These are phyloP conservation scores for Drosophila quinaria DNA, from an alignment of 2,888 invertebrate genomes.

Conservation along the genomic window DNA sequence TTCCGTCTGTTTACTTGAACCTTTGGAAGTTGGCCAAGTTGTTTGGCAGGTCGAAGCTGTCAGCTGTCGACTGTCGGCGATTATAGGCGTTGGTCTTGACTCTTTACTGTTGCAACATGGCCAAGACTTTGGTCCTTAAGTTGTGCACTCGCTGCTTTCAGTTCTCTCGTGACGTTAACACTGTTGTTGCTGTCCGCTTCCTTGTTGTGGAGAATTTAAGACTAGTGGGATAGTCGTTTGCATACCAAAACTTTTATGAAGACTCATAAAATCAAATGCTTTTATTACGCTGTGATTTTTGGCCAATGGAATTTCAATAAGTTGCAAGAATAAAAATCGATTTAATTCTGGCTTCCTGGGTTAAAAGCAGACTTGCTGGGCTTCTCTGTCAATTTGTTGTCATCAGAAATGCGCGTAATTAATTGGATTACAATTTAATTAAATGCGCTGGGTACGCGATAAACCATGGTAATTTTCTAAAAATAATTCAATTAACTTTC, in stretches of 20 bases:
- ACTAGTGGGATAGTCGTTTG: conserved; percentile 19
- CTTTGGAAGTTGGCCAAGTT: conserved; percentile 1
- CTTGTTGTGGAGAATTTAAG: neutral
- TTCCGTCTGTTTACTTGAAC: neutral
- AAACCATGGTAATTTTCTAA: conserved; percentile 12
- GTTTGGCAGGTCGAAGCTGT: neutral
- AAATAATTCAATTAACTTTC: conserved; percentile 28
- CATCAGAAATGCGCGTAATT: conserved; percentile 33
- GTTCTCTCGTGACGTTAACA: neutral
- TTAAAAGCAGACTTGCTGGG: neutral
- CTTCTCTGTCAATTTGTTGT: conserved; percentile 13
- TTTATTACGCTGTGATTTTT: conserved; percentile 27
- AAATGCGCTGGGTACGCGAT: conserved; percentile 11
- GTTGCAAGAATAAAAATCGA: neutral
- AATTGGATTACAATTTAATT: conserved; percentile 54
- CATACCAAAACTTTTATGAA: conserved; percentile 31
- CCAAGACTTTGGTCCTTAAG: conserved; percentile 13
- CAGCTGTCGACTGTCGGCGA: conserved; percentile 4
- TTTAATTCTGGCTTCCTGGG: neutral
- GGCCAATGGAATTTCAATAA: conserved; percentile 17
- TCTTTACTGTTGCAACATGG: conserved; percentile 19
- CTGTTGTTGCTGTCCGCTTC: neutral
- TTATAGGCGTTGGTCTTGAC: conserved; percentile 7
- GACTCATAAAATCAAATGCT: conserved; percentile 29
- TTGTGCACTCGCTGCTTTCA: neutral